These are phyloP conservation scores for Tragelaphus scriptus DNA, from an alignment of 2,113 vertebrate species.

Conservation along the genomic window DNA sequence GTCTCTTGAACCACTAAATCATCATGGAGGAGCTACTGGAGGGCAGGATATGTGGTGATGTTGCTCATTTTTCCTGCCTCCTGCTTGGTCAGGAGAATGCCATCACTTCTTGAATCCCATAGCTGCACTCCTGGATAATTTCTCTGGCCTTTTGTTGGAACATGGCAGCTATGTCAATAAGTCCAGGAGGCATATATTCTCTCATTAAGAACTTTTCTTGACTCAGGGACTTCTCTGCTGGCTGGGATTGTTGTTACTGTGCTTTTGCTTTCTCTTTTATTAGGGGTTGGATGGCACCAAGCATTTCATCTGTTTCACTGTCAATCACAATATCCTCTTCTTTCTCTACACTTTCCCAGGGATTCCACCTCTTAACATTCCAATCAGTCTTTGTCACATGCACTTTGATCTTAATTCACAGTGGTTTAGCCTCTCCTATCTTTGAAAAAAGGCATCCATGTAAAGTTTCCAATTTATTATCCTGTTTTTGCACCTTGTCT, in stretches of 20 bases:
- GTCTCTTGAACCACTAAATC: not conserved
- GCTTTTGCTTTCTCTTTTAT: not conserved
- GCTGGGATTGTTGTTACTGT: not conserved
- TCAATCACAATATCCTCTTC: not conserved
- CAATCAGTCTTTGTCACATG: not conserved
- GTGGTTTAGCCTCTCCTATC: not conserved
- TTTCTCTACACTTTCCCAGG: not conserved
- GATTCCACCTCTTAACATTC: not conserved
- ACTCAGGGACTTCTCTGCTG: not conserved
- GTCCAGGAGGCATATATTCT: not conserved
- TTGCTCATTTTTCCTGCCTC: not conserved
- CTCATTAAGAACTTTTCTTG: not conserved
- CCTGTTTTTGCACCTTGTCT: not conserved
- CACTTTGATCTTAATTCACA: not conserved
- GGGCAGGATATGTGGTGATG: not conserved
- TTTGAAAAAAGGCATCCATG: not conserved
- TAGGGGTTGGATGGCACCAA: not conserved
- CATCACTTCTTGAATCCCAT: not conserved
- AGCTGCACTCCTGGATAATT: not conserved
- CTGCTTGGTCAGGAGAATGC: not conserved
- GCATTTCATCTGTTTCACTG: not conserved
- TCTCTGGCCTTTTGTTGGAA: not conserved
- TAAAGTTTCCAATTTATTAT: not conserved
- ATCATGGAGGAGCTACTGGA: not conserved
- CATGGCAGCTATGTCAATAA: not conserved